Percentiles rank a stretch among this genome's conserved stretches.
phyloP scores from a whole-genome alignment of 2,113 vertebrate species.

The Antechinus stuartii region DNA sequence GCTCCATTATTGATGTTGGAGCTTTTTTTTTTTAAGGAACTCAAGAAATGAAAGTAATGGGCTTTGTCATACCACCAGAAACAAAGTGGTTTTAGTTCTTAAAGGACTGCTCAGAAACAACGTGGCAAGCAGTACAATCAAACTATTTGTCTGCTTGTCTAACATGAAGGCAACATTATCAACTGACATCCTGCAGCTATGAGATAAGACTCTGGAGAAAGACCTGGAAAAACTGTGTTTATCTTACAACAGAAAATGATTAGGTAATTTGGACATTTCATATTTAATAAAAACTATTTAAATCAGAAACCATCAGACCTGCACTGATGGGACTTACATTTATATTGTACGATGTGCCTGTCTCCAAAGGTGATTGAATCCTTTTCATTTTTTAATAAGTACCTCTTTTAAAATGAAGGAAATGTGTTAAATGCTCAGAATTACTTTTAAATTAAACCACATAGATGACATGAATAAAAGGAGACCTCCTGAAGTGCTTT shows the following conservation, averaged over 20 bases:
- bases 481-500: constrained; percentile 57
- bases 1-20: constrained; percentile 71
- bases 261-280: constrained; percentile 90
- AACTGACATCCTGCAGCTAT: constrained; percentile 86
- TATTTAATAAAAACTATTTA: constrained; percentile 91
- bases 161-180: constrained; percentile 86
- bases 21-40: constrained; percentile 70
- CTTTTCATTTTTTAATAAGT: constrained; percentile 86
- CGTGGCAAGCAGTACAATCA: constrained; percentile 81
- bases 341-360: constrained; percentile 57
- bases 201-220: constrained; percentile 88
- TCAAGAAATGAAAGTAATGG: constrained; percentile 79
- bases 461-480: constrained; percentile 69
- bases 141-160: constrained; percentile 86
- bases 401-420: constrained; percentile 84
- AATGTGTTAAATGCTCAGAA: constrained; percentile 67
- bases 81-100: constrained; percentile 81
- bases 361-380: constrained; percentile 70
- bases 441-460: constrained; percentile 82
- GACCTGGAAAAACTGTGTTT: constrained; percentile 91
- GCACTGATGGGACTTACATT: constrained; percentile 72
- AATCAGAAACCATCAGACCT: constrained; percentile 86
- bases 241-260: constrained; percentile 91
- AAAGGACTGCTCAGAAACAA: constrained; percentile 80
- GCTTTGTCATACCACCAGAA: constrained; percentile 80